phyloP scores from a whole-genome alignment of 2,797 vertebrate species.

The Acanthornis magna region DNA sequence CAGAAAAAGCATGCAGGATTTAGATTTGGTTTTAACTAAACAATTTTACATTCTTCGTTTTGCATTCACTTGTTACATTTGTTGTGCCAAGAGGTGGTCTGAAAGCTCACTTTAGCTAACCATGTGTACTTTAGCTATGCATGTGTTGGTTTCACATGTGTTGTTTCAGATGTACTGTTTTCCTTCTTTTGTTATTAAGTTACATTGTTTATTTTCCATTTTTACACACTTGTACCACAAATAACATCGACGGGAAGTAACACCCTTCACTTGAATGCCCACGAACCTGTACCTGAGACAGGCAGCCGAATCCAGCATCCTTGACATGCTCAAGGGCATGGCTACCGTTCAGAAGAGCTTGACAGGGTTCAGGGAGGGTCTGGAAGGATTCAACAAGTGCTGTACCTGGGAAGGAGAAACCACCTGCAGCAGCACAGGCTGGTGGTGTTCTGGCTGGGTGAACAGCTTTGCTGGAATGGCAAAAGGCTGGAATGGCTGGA shows the following conservation, averaged over 20 bases:
- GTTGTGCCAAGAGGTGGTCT: not conserved
- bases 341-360: not conserved
- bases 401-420: not conserved
- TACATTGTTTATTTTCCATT: not conserved
- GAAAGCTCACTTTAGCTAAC: not conserved
- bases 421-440: not conserved
- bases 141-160: not conserved
- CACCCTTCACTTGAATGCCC: not conserved
- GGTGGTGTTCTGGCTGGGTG: not conserved
- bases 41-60: not conserved
- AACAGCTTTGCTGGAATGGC: not conserved
- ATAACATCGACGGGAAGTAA: not conserved
- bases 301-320: not conserved
- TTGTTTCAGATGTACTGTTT: not conserved
- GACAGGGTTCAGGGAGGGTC: not conserved
- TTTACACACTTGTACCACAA: not conserved
- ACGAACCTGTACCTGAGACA: not conserved
- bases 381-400: not conserved
- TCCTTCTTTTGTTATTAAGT: not conserved
- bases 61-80: not conserved
- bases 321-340: not conserved
- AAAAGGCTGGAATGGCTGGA: not conserved
- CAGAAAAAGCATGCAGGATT: not conserved
- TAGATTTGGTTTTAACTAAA: not conserved
- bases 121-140: not conserved